Evolutionary conservation across 2,113 vertebrate species (phyloP).

Genomic region (Arvicanthis niloticus): DNA sequence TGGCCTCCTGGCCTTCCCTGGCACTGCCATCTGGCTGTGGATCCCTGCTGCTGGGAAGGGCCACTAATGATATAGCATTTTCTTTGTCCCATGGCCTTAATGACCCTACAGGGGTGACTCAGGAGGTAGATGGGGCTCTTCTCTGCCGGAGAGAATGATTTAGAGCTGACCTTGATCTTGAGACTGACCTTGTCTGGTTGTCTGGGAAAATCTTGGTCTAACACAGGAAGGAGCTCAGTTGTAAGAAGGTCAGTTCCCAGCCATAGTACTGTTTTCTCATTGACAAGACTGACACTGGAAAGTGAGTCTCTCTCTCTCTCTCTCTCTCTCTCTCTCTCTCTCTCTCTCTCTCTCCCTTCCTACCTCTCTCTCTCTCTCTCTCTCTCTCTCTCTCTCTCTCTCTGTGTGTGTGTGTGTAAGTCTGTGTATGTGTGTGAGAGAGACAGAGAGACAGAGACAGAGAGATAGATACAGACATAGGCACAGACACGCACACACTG

Average conservation of each 20-base stretch:
- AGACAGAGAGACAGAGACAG: too few species aligned
- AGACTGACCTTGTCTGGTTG: conserved; percentile 23
- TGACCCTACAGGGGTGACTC: background rate
- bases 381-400: too few species aligned
- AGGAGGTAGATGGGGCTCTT: conserved; percentile 40
- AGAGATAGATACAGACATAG: background rate
- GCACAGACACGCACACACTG: background rate
- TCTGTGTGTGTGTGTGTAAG: too few species aligned
- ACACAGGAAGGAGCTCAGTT: background rate
- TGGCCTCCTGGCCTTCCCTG: background rate
- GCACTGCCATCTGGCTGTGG: background rate
- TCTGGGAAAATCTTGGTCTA: background rate
- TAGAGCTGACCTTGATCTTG: conserved; percentile 58
- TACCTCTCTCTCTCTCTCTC: too few species aligned
- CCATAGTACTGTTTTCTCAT: background rate
- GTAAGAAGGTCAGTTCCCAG: background rate
- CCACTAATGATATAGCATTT: fast-evolving
- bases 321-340: too few species aligned
- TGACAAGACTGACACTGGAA: background rate
- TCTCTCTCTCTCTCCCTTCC: too few species aligned
- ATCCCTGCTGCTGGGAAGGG: background rate
- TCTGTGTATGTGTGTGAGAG: background rate
- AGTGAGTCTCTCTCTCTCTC: too few species aligned
- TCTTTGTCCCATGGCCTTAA: background rate
- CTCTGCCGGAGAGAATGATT: background rate